Percentiles rank a stretch among this genome's conserved stretches.
These are phyloP conservation scores for Hyposoter didymator DNA, from an alignment of 2,888 invertebrate species.

Conservation along the genomic window DNA sequence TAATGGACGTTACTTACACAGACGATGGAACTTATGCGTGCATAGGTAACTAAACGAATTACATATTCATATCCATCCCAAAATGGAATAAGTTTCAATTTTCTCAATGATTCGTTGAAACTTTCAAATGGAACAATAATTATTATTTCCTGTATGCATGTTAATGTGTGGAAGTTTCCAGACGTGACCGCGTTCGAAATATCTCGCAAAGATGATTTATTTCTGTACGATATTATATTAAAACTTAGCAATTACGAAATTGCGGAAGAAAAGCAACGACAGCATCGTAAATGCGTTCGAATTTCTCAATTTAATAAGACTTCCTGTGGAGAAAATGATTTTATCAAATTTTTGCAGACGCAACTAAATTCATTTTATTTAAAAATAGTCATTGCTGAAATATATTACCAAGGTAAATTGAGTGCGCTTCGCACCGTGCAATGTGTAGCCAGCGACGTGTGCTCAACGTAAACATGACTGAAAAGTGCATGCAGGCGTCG, in stretches of 20 bases:
- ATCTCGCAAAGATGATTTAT: too few relatives aligned
- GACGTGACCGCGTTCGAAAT: not conserved
- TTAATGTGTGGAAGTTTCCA: too few relatives aligned
- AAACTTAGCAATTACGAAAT: too few relatives aligned
- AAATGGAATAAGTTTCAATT: not conserved
- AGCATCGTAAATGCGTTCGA: not conserved
- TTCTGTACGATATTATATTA: too few relatives aligned
- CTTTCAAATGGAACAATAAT: not conserved
- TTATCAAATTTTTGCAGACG: not conserved
- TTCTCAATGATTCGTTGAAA: not conserved
- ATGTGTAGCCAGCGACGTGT: too few relatives aligned
- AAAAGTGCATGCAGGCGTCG: too few relatives aligned
- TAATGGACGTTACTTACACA: slow-evolving; percentile 91
- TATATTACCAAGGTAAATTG: not conserved
- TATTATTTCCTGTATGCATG: too few relatives aligned
- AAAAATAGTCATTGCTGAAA: not conserved
- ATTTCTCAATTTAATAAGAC: not conserved
- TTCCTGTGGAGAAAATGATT: not conserved
- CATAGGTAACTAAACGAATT: slow-evolving; percentile 85
- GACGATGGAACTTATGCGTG: slow-evolving; percentile 96
- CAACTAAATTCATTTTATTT: not conserved
- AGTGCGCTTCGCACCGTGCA: too few relatives aligned
- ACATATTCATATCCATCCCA: not conserved
- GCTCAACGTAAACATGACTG: too few relatives aligned
- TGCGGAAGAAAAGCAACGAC: not conserved